A percentile compares a stretch with the other conserved stretches of the same genome.
These are phyloP conservation scores for Oryzias woworae DNA, from an alignment of 2,113 vertebrate genomes.

Conservation along the genomic window DNA sequence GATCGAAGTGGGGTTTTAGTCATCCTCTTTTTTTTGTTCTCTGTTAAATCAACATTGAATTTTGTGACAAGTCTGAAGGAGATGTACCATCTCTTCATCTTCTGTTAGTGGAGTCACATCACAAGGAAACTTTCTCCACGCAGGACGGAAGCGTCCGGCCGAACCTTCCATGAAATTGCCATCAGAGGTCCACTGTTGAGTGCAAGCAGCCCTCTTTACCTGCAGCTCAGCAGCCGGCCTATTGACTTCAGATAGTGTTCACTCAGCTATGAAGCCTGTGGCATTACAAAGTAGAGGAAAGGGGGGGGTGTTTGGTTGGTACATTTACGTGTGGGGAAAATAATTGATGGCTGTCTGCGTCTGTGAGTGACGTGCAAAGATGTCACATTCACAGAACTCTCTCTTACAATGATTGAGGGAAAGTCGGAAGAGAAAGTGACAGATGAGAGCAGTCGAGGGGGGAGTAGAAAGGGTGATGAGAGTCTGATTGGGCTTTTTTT, in stretches of 20 bases:
- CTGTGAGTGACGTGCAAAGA: slow-evolving; percentile 28
- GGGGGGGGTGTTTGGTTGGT: background rate
- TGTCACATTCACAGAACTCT: slow-evolving; percentile 45
- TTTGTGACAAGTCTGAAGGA: too few species aligned
- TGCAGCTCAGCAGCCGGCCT: slow-evolving; percentile 20
- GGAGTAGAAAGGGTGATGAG: slow-evolving; percentile 22
- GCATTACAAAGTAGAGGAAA: slow-evolving; percentile 13
- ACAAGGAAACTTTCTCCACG: slow-evolving; percentile 67
- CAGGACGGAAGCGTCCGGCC: slow-evolving; percentile 63
- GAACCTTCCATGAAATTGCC: slow-evolving; percentile 80
- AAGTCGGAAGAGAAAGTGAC: slow-evolving; percentile 16
- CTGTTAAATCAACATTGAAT: too few species aligned
- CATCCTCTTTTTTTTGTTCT: too few species aligned
- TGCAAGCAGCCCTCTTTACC: slow-evolving; percentile 10
- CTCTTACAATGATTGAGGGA: slow-evolving; percentile 18
- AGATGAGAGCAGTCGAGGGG: slow-evolving; percentile 44
- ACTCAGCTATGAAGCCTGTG: slow-evolving; percentile 36
- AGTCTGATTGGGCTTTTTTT: slow-evolving; percentile 39
- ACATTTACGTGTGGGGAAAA: slow-evolving; percentile 19
- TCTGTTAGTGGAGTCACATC: slow-evolving; percentile 9
- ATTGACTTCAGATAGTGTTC: slow-evolving; percentile 51
- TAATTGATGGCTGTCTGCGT: slow-evolving; percentile 22
- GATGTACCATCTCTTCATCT: too few species aligned
- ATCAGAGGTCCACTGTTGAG: slow-evolving; percentile 66
- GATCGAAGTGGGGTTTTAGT: too few species aligned